Base-by-base conservation (phyloP, 2,113 vertebrate species). In the Lanius collurio region DNA sequence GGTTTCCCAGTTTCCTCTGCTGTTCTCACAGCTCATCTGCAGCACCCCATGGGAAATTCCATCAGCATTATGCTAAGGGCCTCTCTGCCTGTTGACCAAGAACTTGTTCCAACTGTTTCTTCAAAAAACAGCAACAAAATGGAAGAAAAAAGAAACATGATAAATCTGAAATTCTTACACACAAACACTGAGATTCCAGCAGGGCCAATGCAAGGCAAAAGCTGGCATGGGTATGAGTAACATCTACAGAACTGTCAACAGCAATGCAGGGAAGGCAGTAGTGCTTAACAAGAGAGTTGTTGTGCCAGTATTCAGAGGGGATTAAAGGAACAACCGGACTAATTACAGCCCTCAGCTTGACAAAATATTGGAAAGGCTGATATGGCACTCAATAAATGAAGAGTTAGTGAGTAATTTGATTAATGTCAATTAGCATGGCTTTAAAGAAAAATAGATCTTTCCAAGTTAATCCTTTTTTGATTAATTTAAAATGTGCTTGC, bases 371-470 rank as follows among this genome's bases (percentile, higher is more conserved):
- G 90, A 94, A 89, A 81, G 86, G 68, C 76, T 93, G 86, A 83
- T 90, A 94, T 68, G 86, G 67, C 56, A 77, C 86, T 92, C 90
- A 95, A 89, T 87, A 94, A 93, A 93, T 87, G 80, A 91, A 55
- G 85, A 93, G 70, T 94, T 93, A 94, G 73, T 83, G 76, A 46
- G 68, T 92, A 96, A 95, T 94, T 97, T 84, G 81, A 93, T 96
- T 93, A 94, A 93, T 73, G 90, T 87, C 86, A 96, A 90, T 96
- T 96, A 96, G 76, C 83, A 78, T 41, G 73, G 64, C 56, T 96
- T 96, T 89, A 78, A 97, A 94, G 95, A 95, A 95, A 87, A 96
- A 95, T 87, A 92, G 86, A 93, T 90, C 89, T 81, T 94, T 90
- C 73, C 42, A 67, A 89, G 64, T 64, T 96, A 96, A 95, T 96